Evolutionary conservation across 2,888 invertebrate species (phyloP).

Genomic region (Dendrolimus pini): DNA sequence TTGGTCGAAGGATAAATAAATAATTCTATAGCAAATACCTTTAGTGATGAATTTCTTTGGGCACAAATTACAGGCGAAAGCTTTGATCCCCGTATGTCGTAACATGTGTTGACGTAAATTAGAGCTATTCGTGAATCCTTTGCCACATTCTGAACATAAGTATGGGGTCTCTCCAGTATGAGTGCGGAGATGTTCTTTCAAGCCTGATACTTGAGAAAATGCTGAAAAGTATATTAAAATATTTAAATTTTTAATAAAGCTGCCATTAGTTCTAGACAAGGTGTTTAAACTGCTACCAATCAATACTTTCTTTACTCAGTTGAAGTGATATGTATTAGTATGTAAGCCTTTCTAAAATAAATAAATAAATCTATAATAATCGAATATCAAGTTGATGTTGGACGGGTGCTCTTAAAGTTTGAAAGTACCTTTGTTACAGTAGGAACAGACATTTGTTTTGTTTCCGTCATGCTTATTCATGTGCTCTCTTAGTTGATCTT

Average conservation of each 20-base stretch:
- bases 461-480: slow-evolving; percentile 74
- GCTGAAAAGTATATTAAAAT: slow-evolving; percentile 32
- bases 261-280: no score
- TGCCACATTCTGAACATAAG: slow-evolving; percentile 74
- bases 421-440: slow-evolving; percentile 74
- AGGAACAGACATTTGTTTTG: slow-evolving; percentile 75
- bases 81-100: slow-evolving; percentile 72
- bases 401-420: no score
- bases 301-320: no score
- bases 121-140: slow-evolving; percentile 71
- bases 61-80: slow-evolving; percentile 72
- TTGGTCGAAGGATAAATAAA: no score
- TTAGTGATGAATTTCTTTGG: slow-evolving; percentile 75
- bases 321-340: no score
- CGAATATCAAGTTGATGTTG: no score
- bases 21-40: slow-evolving; percentile 33
- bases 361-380: no score
- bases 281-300: no score
- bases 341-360: no score
- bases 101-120: slow-evolving; percentile 77
- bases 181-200: slow-evolving; percentile 73
- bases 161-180: slow-evolving; percentile 75
- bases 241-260: neutral
- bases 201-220: slow-evolving; percentile 69
- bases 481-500: slow-evolving; percentile 75